Percentiles rank a stretch among this genome's conserved stretches.
phyloP scores from a whole-genome alignment of 2,888 invertebrate genomes.

The Pilophorus perplexus region DNA sequence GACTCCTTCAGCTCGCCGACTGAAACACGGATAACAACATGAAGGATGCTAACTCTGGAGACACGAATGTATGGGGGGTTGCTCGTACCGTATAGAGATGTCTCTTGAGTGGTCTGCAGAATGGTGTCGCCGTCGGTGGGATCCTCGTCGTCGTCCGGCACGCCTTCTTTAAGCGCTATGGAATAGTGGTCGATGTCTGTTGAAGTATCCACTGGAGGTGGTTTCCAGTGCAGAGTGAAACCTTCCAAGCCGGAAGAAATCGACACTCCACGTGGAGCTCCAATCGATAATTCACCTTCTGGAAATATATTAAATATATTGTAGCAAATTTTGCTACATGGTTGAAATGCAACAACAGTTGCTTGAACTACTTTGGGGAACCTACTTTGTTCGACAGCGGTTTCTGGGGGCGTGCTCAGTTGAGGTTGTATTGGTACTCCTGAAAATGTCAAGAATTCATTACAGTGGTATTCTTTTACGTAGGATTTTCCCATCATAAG shows the following conservation, averaged over 20 bases:
- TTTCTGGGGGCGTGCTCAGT: slow-evolving; percentile 3
- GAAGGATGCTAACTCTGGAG: too few relatives aligned
- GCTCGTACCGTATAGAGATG: slow-evolving; percentile 29
- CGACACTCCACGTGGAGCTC: slow-evolving; percentile 67
- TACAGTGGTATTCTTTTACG: too few relatives aligned
- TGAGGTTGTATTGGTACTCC: slow-evolving; percentile 14
- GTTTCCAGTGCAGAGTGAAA: slow-evolving; percentile 72
- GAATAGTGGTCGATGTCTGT: slow-evolving; percentile 62
- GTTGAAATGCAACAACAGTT: too few relatives aligned
- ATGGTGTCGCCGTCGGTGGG: slow-evolving; percentile 5
- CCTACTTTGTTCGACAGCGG: slow-evolving; percentile 27
- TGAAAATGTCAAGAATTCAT: too few relatives aligned
- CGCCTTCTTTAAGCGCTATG: slow-evolving; percentile 64
- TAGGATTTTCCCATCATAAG: too few relatives aligned
- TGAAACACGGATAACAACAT: too few relatives aligned
- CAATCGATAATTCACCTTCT: slow-evolving; percentile 52
- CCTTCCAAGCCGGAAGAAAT: slow-evolving; percentile 70
- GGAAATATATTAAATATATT: too few relatives aligned
- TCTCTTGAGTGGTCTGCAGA: slow-evolving; percentile 22
- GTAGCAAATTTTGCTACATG: too few relatives aligned
- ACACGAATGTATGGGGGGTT: too few relatives aligned
- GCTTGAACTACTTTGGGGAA: too few relatives aligned
- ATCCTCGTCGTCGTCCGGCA: slow-evolving; percentile 44
- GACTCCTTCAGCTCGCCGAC: slow-evolving; percentile 72
- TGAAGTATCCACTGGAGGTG: slow-evolving; percentile 59